A percentile compares a stretch with the other conserved stretches of the same genome.
phyloP scores from a whole-genome alignment of 2,888 invertebrate genomes.

The Nomada hirtipes region DNA sequence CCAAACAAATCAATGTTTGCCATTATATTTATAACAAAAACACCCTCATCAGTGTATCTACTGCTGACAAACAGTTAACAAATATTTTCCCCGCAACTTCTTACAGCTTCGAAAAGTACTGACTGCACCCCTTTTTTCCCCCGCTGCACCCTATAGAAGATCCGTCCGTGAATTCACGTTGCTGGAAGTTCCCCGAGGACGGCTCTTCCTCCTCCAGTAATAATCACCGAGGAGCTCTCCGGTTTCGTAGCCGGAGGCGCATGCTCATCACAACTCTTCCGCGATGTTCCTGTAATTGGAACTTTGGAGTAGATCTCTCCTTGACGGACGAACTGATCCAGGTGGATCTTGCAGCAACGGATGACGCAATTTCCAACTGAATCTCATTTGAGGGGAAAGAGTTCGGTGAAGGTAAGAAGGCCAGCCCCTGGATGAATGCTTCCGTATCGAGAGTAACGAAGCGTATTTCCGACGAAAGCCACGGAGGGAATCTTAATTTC shows the following conservation, averaged over 20 bases:
- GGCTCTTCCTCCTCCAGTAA: constrained; percentile 30
- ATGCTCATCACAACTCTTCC: constrained; percentile 61
- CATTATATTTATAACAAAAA: no score
- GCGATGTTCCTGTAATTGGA: constrained; percentile 71
- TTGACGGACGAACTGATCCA: constrained; percentile 66
- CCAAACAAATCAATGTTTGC: no score
- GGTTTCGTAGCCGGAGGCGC: constrained; percentile 49
- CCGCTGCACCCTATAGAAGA: no score
- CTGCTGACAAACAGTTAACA: no score
- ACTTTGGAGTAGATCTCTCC: constrained; percentile 62
- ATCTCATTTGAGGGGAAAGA: constrained; percentile 47
- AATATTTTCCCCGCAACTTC: no score
- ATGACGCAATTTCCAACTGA: constrained; percentile 62
- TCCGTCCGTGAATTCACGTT: constrained; percentile 4
- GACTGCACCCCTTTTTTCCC: no score
- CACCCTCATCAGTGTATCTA: no score
- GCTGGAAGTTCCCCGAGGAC: constrained; percentile 3
- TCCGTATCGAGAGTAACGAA: constrained; percentile 31
- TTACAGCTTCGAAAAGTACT: no score
- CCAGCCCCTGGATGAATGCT: not conserved
- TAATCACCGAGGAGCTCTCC: constrained; percentile 44
- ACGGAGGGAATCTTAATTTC: constrained; percentile 33
- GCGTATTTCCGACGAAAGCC: not conserved
- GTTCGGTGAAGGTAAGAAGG: not conserved
- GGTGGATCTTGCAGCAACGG: constrained; percentile 49